Conservation (phyloP, 2,888 invertebrate genomes). For the Argyresthia goedartella region DNA sequence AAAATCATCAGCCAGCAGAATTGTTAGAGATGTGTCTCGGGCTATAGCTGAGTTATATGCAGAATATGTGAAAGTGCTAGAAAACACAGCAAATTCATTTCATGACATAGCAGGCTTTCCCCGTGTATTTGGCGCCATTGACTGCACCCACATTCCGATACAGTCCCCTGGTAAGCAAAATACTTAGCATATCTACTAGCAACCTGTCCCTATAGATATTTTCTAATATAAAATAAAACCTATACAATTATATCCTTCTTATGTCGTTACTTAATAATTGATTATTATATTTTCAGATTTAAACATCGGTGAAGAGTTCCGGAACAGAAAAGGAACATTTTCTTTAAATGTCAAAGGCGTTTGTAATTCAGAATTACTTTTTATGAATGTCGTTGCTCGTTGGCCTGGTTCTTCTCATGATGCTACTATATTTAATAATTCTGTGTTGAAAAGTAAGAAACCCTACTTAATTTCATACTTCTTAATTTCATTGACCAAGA, state of each 20-base stretch:
- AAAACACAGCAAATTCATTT: conserved; percentile 11
- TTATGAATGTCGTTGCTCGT: conserved; percentile 9
- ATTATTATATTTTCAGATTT: neutral
- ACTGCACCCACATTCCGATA: conserved; percentile 15
- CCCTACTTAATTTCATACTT: too few species aligned
- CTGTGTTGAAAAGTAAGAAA: too few species aligned
- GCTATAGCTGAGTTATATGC: conserved; percentile 15
- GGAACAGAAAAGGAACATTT: conserved; percentile 14
- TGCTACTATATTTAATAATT: conserved; percentile 11
- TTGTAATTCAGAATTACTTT: conserved; percentile 8
- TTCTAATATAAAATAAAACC: neutral
- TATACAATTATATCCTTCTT: neutral
- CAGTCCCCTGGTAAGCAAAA: conserved; percentile 15
- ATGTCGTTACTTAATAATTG: neutral
- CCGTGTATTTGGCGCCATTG: conserved; percentile 17
- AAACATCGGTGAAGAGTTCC: conserved; percentile 11
- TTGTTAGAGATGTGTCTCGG: conserved; percentile 13
- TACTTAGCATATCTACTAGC: neutral
- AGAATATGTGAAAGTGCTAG: conserved; percentile 14
- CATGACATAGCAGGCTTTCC: conserved; percentile 15
- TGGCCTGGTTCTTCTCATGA: conserved; percentile 12
- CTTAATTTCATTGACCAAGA: too few species aligned
- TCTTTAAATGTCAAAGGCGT: conserved; percentile 16
- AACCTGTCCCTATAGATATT: neutral
- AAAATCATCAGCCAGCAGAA: conserved; percentile 10